These are phyloP conservation scores for Nylanderia fulva DNA, from an alignment of 1,140 invertebrate genomes.

Conservation along the genomic window DNA sequence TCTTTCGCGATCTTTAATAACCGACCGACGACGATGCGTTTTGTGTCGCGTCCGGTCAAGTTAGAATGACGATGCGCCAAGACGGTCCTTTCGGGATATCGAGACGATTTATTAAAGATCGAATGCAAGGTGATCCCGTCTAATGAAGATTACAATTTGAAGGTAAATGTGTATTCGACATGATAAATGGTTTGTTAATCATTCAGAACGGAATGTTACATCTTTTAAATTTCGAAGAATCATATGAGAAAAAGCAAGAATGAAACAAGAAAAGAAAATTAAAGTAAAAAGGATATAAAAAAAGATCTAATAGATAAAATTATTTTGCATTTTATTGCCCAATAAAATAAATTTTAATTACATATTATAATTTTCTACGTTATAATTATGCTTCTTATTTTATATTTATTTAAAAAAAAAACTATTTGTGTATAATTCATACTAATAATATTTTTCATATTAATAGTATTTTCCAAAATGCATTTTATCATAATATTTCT, in stretches of 20 bases:
- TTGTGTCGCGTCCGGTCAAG: slow-evolving; percentile 1
- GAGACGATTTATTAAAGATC: slow-evolving; percentile 30
- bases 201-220: no score
- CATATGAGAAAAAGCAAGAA: no score
- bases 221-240: no score
- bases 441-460: not conserved
- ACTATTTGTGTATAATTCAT: no score
- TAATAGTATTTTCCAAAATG: no score
- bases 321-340: not conserved
- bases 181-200: no score
- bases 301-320: not conserved
- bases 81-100: not conserved
- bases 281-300: no score
- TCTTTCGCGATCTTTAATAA: slow-evolving; percentile 50
- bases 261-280: not conserved
- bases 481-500: not conserved
- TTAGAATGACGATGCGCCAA: not conserved
- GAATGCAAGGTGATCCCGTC: not conserved
- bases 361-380: not conserved
- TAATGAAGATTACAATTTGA: not conserved
- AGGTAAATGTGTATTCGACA: not conserved
- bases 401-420: no score
- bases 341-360: not conserved
- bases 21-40: slow-evolving; percentile 40
- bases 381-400: no score